Conservation (phyloP, 2,113 vertebrate genomes). For the Corapipo altera region DNA sequence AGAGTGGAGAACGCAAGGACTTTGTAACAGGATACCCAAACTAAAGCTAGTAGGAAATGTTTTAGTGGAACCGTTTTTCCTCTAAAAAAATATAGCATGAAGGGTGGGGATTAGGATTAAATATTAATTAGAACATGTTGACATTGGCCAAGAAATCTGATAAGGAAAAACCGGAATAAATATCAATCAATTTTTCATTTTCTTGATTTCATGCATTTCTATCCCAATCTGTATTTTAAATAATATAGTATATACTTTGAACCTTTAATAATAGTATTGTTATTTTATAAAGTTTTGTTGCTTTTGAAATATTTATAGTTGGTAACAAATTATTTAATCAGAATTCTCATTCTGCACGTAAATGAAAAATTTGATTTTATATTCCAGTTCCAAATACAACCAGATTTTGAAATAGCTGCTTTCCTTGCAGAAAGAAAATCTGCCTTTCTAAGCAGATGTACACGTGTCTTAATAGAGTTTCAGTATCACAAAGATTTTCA, state of each 20-base stretch:
- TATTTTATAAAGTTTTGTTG: not conserved
- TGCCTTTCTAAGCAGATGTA: slow-evolving; percentile 4
- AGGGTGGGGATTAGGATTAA: not conserved
- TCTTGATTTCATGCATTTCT: not conserved
- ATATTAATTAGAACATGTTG: not conserved
- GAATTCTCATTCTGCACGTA: not conserved
- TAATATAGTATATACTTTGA: not conserved
- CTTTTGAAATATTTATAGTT: not conserved
- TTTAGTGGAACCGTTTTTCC: not conserved
- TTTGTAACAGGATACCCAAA: not conserved
- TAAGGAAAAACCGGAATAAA: not conserved
- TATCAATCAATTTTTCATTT: not conserved
- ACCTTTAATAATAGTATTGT: not conserved
- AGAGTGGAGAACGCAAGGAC: not conserved
- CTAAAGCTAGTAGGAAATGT: not conserved
- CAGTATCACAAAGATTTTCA: slow-evolving; percentile 2
- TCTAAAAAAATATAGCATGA: not conserved
- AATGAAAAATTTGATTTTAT: not conserved
- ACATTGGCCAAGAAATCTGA: not conserved
- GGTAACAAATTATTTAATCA: not conserved
- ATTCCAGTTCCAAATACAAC: not conserved
- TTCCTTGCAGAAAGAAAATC: not conserved
- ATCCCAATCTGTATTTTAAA: not conserved
- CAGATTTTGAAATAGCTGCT: not conserved
- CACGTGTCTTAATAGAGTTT: slow-evolving; percentile 16